A percentile compares a stretch with the other conserved stretches of the same genome.
Evolutionary conservation across 2,888 invertebrate species (phyloP).

Genomic region (Erannis defoliaria): DNA sequence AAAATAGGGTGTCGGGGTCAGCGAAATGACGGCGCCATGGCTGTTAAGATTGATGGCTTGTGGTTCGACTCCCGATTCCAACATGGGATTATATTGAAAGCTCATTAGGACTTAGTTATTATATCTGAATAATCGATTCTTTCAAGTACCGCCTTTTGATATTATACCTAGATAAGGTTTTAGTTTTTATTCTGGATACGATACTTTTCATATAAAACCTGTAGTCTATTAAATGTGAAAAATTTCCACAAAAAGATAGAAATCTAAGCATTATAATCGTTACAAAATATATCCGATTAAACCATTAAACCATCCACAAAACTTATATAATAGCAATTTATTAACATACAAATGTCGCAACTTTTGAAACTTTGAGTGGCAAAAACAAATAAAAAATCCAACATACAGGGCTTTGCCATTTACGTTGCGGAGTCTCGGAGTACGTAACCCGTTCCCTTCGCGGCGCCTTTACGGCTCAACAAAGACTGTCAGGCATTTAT

Average conservation of each 20-base stretch:
- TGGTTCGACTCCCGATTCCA: slow-evolving; percentile 63
- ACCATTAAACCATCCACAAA: slow-evolving; percentile 39
- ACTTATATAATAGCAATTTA: slow-evolving; percentile 44
- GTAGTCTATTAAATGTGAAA: neutral
- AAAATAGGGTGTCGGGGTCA: slow-evolving; percentile 77
- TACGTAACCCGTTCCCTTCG: slow-evolving; percentile 57
- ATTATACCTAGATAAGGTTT: no score
- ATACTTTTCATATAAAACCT: neutral
- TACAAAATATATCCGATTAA: slow-evolving; percentile 26
- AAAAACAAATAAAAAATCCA: slow-evolving; percentile 62
- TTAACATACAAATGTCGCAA: slow-evolving; percentile 58
- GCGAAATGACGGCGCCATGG: slow-evolving; percentile 75
- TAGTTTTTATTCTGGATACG: no score
- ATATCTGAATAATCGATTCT: slow-evolving; percentile 45
- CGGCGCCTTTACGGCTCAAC: slow-evolving; percentile 83
- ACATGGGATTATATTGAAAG: slow-evolving; percentile 62
- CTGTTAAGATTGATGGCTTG: slow-evolving; percentile 76
- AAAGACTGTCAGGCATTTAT: slow-evolving; percentile 80
- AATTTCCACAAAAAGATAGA: neutral
- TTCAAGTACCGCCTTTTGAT: slow-evolving; percentile 11
- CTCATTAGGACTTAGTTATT: slow-evolving; percentile 61
- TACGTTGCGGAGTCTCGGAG: slow-evolving; percentile 49
- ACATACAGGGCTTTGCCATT: slow-evolving; percentile 56
- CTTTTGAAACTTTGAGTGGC: slow-evolving; percentile 55
- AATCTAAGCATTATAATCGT: neutral